phyloP scores from a whole-genome alignment of 2,888 invertebrate species.

The Agonum fuliginosum region DNA sequence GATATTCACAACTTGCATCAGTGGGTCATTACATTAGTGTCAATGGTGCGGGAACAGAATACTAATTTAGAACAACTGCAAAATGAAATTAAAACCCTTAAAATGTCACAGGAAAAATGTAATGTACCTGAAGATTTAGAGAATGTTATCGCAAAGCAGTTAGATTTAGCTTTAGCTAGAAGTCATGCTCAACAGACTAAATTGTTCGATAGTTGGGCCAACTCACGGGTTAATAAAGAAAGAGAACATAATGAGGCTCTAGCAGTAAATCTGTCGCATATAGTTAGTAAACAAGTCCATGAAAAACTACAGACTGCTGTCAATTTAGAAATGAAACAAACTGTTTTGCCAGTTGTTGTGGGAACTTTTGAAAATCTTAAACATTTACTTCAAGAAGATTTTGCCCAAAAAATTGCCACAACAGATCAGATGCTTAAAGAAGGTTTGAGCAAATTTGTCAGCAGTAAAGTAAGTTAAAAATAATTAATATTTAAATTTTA shows the following conservation, averaged over 20 bases:
- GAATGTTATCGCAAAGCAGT: slow-evolving; percentile 66
- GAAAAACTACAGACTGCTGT: slow-evolving; percentile 76
- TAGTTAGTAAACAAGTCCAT: slow-evolving; percentile 73
- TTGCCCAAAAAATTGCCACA: slow-evolving; percentile 82
- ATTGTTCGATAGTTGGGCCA: slow-evolving; percentile 69
- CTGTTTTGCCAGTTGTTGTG: slow-evolving; percentile 76
- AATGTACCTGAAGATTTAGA: slow-evolving; percentile 56
- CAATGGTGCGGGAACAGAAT: slow-evolving; percentile 69
- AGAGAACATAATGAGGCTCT: slow-evolving; percentile 74
- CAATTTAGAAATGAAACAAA: slow-evolving; percentile 76
- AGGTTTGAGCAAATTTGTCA: slow-evolving; percentile 86
- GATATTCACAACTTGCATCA: slow-evolving; percentile 35
- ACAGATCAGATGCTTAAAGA: slow-evolving; percentile 86
- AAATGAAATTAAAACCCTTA: slow-evolving; percentile 66
- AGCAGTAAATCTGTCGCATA: slow-evolving; percentile 75
- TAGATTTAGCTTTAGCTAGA: slow-evolving; percentile 69
- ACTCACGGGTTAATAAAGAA: slow-evolving; percentile 71
- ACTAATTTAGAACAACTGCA: slow-evolving; percentile 68
- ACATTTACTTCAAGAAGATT: slow-evolving; percentile 83
- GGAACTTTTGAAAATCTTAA: slow-evolving; percentile 84
- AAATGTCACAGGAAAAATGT: slow-evolving; percentile 62
- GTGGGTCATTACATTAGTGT: slow-evolving; percentile 65
- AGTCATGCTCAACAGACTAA: slow-evolving; percentile 70
- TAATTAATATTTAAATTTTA: neutral
- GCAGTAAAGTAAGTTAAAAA: slow-evolving; percentile 80